Conservation (phyloP, 2,888 invertebrate genomes). For the Ophioninae sp. region DNA sequence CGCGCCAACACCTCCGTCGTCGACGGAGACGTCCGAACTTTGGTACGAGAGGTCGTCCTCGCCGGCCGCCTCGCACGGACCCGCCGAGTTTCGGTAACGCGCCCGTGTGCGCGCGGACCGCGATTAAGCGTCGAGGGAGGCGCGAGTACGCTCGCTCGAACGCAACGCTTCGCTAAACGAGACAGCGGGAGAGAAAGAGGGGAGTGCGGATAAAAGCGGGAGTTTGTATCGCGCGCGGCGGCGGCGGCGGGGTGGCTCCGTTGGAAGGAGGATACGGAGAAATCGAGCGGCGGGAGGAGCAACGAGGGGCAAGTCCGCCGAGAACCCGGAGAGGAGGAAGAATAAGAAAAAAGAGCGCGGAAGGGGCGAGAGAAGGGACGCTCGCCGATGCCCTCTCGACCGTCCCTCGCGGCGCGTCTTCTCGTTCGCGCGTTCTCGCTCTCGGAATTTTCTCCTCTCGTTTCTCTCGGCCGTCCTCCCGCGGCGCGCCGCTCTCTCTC, state of each 20-base stretch:
- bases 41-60: neutral
- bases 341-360: slow-evolving; percentile 19
- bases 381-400: slow-evolving; percentile 48
- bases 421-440: slow-evolving; percentile 69
- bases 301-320: slow-evolving; percentile 50
- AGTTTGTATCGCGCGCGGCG: slow-evolving; percentile 52
- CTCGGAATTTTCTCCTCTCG: slow-evolving; percentile 38
- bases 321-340: slow-evolving; percentile 43
- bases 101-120: slow-evolving; percentile 32
- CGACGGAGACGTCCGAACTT: neutral
- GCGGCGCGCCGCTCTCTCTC: slow-evolving; percentile 33
- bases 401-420: slow-evolving; percentile 35
- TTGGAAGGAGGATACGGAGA: slow-evolving; percentile 58
- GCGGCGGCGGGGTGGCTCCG: no score
- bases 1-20: neutral
- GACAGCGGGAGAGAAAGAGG: neutral
- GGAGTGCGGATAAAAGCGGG: slow-evolving; percentile 30
- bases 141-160: slow-evolving; percentile 34
- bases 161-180: slow-evolving; percentile 5
- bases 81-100: neutral
- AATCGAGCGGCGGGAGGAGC: slow-evolving; percentile 64
- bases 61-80: neutral
- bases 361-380: neutral
- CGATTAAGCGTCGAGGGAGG: slow-evolving; percentile 45
- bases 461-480: slow-evolving; percentile 19